phyloP scores from a whole-genome alignment of 1,140 invertebrate genomes.

The Diploscapter pachys region DNA sequence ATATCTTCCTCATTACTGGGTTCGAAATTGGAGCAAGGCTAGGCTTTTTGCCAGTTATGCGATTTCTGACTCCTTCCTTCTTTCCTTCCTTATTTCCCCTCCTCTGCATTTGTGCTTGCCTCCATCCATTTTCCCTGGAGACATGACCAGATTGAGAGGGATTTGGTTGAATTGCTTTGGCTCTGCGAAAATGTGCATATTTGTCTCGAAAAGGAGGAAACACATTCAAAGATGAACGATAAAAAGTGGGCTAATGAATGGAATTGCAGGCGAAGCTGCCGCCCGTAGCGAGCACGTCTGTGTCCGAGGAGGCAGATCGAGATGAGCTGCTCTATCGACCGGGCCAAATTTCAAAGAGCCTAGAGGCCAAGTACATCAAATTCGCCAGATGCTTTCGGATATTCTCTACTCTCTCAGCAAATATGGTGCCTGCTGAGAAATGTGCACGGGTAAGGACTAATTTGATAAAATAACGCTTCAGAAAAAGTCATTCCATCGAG shows the following conservation, averaged over 20 bases:
- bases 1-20: no score
- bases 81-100: no score
- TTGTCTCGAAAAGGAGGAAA: background rate
- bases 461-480: no score
- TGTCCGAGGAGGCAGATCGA: slow-evolving; percentile 50
- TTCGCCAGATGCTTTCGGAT: slow-evolving; percentile 37
- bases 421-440: slow-evolving; percentile 17
- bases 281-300: slow-evolving; percentile 12
- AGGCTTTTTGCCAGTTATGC: no score
- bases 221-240: background rate
- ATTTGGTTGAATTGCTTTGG: background rate
- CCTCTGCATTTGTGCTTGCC: no score
- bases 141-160: no score
- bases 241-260: background rate
- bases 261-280: slow-evolving; percentile 49
- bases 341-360: slow-evolving; percentile 40
- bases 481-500: no score
- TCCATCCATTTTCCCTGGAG: no score
- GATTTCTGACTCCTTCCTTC: no score
- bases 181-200: background rate
- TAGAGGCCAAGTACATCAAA: slow-evolving; percentile 47
- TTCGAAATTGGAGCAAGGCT: no score
- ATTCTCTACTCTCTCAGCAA: slow-evolving; percentile 18
- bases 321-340: slow-evolving; percentile 52
- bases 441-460: slow-evolving; percentile 16